Evolutionary conservation across 1,140 invertebrate genomes (phyloP).

Genomic region (Tetramorium parvispinum): DNA sequence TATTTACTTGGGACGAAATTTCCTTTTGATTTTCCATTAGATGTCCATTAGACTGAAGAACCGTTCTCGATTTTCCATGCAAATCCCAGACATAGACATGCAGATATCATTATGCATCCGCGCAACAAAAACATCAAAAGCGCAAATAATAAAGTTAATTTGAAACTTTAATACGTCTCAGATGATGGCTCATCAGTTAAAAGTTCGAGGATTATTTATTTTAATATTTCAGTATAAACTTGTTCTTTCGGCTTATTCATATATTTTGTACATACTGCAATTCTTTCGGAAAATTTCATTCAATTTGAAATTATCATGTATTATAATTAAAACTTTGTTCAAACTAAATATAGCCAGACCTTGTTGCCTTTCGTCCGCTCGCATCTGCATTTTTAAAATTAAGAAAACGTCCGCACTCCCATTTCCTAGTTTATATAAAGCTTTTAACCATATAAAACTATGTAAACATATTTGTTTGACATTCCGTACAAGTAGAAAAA

Average conservation of each 20-base stretch:
- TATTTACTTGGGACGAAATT: constrained; percentile 25
- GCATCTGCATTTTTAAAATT: not conserved
- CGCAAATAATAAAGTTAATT: not conserved
- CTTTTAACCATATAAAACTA: not conserved
- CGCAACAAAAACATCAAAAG: not conserved
- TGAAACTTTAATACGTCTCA: not conserved
- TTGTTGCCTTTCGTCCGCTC: not conserved
- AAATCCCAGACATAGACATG: no score
- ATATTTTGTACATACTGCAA: not conserved
- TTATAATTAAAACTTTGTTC: not conserved
- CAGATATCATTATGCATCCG: not conserved
- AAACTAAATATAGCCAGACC: not conserved
- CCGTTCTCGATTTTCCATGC: constrained; percentile 11
- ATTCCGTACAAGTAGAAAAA: constrained; percentile 2
- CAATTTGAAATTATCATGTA: not conserved
- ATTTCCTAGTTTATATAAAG: not conserved
- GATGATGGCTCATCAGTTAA: not conserved
- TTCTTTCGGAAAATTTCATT: not conserved
- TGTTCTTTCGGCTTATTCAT: not conserved
- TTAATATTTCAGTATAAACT: not conserved
- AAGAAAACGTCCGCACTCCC: not conserved
- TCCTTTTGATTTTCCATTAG: constrained; percentile 21
- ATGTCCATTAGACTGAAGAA: constrained; percentile 18
- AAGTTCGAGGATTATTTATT: not conserved
- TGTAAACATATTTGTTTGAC: constrained; percentile 23